These are phyloP conservation scores for Stylophora pistillata DNA, from an alignment of 64 coral and sea anemone species.

Conservation along the genomic window DNA sequence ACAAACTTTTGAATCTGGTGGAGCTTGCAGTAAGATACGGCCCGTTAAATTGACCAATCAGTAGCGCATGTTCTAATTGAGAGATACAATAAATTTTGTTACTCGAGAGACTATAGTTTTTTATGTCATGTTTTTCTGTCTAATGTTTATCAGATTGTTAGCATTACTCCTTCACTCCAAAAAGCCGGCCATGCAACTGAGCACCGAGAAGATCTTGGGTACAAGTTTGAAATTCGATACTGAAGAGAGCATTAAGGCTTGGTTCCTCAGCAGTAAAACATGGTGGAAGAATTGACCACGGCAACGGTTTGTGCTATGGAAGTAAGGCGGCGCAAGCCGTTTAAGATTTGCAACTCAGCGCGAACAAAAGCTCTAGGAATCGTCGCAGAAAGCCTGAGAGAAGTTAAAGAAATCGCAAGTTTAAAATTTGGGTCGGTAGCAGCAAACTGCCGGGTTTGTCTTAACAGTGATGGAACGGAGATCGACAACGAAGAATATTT, in stretches of 20 bases:
- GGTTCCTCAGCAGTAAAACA: background rate
- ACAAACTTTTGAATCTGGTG: too few species aligned
- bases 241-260: background rate
- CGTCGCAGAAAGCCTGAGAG: constrained; percentile 47
- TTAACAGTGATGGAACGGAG: constrained; percentile 83
- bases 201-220: too few species aligned
- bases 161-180: too few species aligned
- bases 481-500: constrained; percentile 93
- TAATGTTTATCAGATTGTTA: too few species aligned
- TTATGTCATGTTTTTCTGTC: too few species aligned
- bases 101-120: too few species aligned
- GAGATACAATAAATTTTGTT: too few species aligned
- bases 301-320: background rate
- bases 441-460: constrained; percentile 61
- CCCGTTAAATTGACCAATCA: too few species aligned
- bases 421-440: constrained; percentile 35
- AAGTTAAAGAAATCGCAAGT: constrained; percentile 66
- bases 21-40: too few species aligned
- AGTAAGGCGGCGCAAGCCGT: constrained; percentile 8
- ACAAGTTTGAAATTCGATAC: background rate
- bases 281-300: background rate
- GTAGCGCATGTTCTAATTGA: too few species aligned
- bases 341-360: constrained; percentile 56
- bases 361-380: constrained; percentile 54
- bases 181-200: too few species aligned